A percentile compares a stretch with the other conserved stretches of the same genome.
Conservation (phyloP, 2,113 vertebrate genomes). For the Carettochelys insculpta region DNA sequence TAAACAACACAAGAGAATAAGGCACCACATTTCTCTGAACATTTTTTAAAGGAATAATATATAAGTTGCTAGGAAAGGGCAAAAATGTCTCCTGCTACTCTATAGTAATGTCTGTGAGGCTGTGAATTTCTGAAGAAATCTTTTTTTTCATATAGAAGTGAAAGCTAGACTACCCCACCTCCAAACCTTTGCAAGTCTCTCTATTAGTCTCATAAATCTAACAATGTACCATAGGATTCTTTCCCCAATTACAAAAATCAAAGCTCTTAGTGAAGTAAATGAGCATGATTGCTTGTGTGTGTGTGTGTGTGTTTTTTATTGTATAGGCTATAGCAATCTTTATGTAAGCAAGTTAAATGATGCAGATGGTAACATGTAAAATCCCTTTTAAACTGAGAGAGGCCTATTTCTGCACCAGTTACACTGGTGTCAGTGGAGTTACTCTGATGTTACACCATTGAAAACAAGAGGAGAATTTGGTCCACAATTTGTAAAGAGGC, state of each 20-base stretch:
- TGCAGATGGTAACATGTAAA: not conserved
- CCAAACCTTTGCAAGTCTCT: conserved; percentile 35
- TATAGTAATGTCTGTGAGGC: conserved; percentile 23
- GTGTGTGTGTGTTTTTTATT: conserved; percentile 7
- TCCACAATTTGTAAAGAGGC: not conserved
- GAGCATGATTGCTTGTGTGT: conserved; percentile 52
- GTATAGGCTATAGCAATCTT: conserved; percentile 1
- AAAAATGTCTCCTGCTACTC: conserved; percentile 56
- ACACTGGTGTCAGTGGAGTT: not conserved
- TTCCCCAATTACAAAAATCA: conserved; percentile 44
- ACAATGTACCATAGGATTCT: conserved; percentile 13
- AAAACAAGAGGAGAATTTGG: not conserved
- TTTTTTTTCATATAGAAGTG: conserved; percentile 25
- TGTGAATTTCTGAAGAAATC: conserved; percentile 43
- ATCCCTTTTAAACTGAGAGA: conserved; percentile 3
- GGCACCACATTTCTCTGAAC: conserved; percentile 31
- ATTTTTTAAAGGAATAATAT: conserved; percentile 54
- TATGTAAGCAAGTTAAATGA: conserved; percentile 1
- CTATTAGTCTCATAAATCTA: conserved; percentile 3
- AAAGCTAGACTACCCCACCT: conserved; percentile 48
- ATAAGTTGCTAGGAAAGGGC: conserved; percentile 55
- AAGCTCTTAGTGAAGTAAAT: conserved; percentile 27
- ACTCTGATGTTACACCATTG: not conserved
- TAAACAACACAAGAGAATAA: conserved; percentile 61
- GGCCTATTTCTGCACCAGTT: not conserved